phyloP scores from a whole-genome alignment of 35 echinoderm and acorn worm species.

The Acanthaster planci region DNA sequence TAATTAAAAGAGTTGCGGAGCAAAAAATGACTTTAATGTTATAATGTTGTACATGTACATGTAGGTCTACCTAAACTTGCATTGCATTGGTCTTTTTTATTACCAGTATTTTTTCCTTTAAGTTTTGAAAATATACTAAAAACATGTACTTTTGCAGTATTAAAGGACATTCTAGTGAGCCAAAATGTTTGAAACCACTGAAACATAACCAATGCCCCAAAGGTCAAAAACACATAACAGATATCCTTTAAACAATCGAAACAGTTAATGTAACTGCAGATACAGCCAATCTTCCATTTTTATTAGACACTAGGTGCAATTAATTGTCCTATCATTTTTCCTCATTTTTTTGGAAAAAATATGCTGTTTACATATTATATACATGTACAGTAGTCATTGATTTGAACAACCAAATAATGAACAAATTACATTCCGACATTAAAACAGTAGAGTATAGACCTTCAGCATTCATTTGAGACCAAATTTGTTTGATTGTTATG shows the following conservation, averaged over 20 bases:
- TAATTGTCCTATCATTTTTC: no score
- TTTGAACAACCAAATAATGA: not conserved
- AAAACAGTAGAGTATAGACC: constrained; percentile 4
- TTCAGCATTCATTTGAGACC: constrained; percentile 9
- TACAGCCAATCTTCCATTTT: constrained; percentile 2
- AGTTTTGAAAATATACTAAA: constrained; percentile 21
- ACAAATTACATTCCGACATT: not conserved
- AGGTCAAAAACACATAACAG: not conserved
- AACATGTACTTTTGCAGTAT: constrained; percentile 41
- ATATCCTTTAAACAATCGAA: not conserved
- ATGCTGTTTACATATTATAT: no score
- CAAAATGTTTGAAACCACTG: constrained; percentile 11
- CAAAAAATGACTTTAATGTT: not conserved
- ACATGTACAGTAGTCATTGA: no score
- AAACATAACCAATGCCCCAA: not conserved
- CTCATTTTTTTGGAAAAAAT: constrained; percentile 12
- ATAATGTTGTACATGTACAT: constrained; percentile 15
- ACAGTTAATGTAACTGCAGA: not conserved
- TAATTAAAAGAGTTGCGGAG: constrained; percentile 26
- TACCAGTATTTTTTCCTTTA: not conserved
- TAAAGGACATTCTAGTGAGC: constrained; percentile 12
- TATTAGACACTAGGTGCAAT: not conserved
- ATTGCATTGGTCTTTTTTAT: constrained; percentile 35
- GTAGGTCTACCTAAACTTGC: constrained; percentile 45
- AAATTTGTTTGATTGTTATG: constrained; percentile 22